Evolutionary conservation across 2,888 invertebrate species (phyloP).

Genomic region (Drosophila nr. fundita): DNA sequence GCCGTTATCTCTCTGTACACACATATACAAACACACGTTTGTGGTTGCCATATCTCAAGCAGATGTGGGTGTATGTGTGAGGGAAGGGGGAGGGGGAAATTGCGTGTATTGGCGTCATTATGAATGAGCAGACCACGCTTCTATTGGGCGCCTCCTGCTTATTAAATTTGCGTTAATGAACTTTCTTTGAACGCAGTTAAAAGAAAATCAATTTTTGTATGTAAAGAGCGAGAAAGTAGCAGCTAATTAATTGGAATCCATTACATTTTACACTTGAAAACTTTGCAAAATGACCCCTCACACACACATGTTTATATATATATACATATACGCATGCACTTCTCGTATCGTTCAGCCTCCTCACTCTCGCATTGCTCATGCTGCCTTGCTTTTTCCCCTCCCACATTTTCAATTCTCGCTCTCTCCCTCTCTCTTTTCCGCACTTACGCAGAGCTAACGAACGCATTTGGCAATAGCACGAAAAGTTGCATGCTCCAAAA

Average conservation of each 20-base stretch:
- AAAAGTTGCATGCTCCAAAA: conserved; percentile 73
- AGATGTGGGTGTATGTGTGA: conserved; percentile 16
- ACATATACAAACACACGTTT: conserved; percentile 45
- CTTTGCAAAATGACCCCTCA: conserved; percentile 52
- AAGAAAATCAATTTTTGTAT: not conserved
- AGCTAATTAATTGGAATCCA: conserved; percentile 52
- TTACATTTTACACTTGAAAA: conserved; percentile 53
- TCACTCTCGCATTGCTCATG: conserved; percentile 30
- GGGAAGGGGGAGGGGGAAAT: not conserved
- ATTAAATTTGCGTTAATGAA: conserved; percentile 69
- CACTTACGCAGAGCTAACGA: conserved; percentile 47
- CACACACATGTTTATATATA: conserved; percentile 2
- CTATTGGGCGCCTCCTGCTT: conserved; percentile 25
- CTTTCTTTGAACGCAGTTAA: conserved; percentile 39
- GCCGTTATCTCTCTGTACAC: conserved; percentile 66
- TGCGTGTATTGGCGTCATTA: conserved; percentile 54
- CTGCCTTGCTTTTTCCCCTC: conserved; percentile 21
- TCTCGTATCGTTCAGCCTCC: conserved; percentile 53
- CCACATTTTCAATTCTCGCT: conserved; percentile 29
- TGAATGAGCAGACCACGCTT: conserved; percentile 56
- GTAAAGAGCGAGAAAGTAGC: conserved; percentile 6
- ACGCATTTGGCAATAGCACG: conserved; percentile 74
- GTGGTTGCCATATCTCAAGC: conserved; percentile 51
- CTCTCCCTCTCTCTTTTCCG: conserved; percentile 28
- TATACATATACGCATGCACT: conserved; percentile 56